Percentiles rank a stretch among this genome's conserved stretches.
Evolutionary conservation across 2,113 vertebrate genomes (phyloP).

Genomic region (Corythoichthys haematopterus): DNA sequence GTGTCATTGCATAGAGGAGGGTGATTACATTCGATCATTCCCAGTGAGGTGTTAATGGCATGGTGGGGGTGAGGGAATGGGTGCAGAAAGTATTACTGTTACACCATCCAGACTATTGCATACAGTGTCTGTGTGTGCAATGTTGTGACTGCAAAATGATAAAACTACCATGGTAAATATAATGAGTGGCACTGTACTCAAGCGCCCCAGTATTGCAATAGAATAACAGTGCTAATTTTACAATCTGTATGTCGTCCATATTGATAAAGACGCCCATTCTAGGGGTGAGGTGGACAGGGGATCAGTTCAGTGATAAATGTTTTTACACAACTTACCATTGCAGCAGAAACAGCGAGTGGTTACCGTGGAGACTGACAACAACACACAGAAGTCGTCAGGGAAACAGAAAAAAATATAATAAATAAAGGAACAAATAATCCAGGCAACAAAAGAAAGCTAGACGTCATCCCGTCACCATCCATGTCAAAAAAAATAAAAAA

Average conservation of each 20-base stretch:
- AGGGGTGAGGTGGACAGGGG: slow-evolving; percentile 43
- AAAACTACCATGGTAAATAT: slow-evolving; percentile 1
- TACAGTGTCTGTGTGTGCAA: slow-evolving; percentile 16
- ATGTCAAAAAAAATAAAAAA: slow-evolving; percentile 38
- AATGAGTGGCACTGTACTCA: background rate
- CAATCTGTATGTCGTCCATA: slow-evolving; percentile 13
- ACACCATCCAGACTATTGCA: slow-evolving; percentile 23
- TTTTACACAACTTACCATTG: slow-evolving; percentile 76
- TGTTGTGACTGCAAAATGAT: slow-evolving; percentile 19
- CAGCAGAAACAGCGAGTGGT: slow-evolving; percentile 73
- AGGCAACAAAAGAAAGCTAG: slow-evolving; percentile 65
- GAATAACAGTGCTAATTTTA: slow-evolving; percentile 20
- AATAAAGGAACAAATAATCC: slow-evolving; percentile 72
- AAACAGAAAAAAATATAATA: slow-evolving; percentile 78
- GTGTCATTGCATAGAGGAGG: slow-evolving; percentile 74
- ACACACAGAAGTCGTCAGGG: slow-evolving; percentile 78
- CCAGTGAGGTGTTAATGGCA: slow-evolving; percentile 66
- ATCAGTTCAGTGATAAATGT: slow-evolving; percentile 67
- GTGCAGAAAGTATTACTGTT: slow-evolving; percentile 28
- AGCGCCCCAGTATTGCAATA: background rate
- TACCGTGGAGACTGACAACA: slow-evolving; percentile 78
- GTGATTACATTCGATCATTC: slow-evolving; percentile 67
- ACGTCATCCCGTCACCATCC: slow-evolving; percentile 20
- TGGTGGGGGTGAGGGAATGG: slow-evolving; percentile 16
- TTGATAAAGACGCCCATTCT: slow-evolving; percentile 38